phyloP scores from a whole-genome alignment of 2,888 invertebrate genomes.

The Hirtodrosophila histrioides region DNA sequence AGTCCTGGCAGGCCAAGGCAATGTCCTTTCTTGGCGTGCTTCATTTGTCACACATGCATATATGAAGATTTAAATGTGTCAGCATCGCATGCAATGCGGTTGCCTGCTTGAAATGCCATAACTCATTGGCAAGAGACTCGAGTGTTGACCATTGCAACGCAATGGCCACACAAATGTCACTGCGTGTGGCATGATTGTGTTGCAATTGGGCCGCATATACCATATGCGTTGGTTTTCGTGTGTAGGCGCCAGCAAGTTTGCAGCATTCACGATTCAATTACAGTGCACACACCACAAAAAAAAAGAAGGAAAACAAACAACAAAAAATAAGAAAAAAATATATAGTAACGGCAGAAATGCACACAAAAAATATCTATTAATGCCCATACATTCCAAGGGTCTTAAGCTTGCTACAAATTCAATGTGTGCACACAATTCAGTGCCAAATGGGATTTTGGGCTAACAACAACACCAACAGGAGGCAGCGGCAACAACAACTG shows the following conservation, averaged over 20 bases:
- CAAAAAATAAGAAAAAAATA: background rate
- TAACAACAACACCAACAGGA: slow-evolving; percentile 35
- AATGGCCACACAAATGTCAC: slow-evolving; percentile 66
- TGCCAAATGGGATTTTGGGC: slow-evolving; percentile 76
- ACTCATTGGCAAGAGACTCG: slow-evolving; percentile 58
- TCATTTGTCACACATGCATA: slow-evolving; percentile 57
- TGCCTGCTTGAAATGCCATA: slow-evolving; percentile 54
- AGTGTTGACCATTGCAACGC: slow-evolving; percentile 46
- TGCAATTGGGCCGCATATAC: slow-evolving; percentile 45
- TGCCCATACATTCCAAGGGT: slow-evolving; percentile 55
- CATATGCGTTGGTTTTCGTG: slow-evolving; percentile 41
- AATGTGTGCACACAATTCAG: slow-evolving; percentile 76
- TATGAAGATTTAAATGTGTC: slow-evolving; percentile 55
- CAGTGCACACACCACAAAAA: slow-evolving; percentile 13
- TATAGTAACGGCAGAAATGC: slow-evolving; percentile 26
- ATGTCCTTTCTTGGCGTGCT: slow-evolving; percentile 31
- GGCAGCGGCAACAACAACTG: slow-evolving; percentile 18
- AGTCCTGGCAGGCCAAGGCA: slow-evolving; percentile 7
- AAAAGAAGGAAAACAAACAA: background rate
- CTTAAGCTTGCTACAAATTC: slow-evolving; percentile 74
- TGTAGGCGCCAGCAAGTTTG: slow-evolving; percentile 33
- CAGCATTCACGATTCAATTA: slow-evolving; percentile 64
- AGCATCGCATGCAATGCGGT: slow-evolving; percentile 39
- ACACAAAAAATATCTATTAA: slow-evolving; percentile 70
- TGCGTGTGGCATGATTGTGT: slow-evolving; percentile 70